A percentile compares a stretch with the other conserved stretches of the same genome.
phyloP scores from a whole-genome alignment of 2,113 vertebrate genomes.

The Desmodus rotundus region DNA sequence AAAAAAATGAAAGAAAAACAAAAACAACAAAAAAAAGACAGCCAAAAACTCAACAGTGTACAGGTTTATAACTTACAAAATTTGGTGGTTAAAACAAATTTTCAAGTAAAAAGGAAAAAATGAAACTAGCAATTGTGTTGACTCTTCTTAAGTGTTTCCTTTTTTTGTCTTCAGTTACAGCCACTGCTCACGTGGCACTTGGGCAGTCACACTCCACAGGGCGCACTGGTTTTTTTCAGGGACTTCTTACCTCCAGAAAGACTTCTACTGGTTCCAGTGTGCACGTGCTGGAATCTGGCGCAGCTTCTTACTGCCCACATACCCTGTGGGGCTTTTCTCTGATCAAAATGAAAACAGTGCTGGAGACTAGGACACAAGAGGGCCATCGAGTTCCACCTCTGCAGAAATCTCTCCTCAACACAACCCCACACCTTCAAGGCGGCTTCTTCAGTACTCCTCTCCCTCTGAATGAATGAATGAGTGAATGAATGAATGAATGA shows the following conservation, averaged over 20 bases:
- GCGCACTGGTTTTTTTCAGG: neutral
- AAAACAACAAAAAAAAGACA: neutral
- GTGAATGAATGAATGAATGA: too few relatives aligned
- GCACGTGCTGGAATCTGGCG: neutral
- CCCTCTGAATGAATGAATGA: too few relatives aligned
- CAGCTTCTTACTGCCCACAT: neutral
- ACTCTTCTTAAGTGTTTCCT: slow-evolving; percentile 73
- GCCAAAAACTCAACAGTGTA: slow-evolving; percentile 70
- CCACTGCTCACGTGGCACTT: neutral
- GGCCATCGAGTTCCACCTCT: neutral
- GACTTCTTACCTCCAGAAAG: neutral
- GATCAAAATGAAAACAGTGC: neutral
- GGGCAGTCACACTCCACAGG: neutral
- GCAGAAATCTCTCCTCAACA: neutral
- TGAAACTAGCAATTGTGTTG: slow-evolving; percentile 56
- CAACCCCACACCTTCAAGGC: neutral
- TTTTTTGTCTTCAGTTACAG: neutral
- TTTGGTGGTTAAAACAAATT: slow-evolving; percentile 86
- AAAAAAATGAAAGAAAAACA: neutral
- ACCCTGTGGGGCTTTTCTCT: neutral
- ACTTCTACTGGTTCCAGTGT: neutral
- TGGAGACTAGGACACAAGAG: neutral
- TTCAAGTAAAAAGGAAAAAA: slow-evolving; percentile 84
- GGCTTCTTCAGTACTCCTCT: neutral
- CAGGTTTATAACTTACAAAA: slow-evolving; percentile 87